phyloP scores from a whole-genome alignment of 2,797 vertebrate species.

The Cirrhinus molitorella region DNA sequence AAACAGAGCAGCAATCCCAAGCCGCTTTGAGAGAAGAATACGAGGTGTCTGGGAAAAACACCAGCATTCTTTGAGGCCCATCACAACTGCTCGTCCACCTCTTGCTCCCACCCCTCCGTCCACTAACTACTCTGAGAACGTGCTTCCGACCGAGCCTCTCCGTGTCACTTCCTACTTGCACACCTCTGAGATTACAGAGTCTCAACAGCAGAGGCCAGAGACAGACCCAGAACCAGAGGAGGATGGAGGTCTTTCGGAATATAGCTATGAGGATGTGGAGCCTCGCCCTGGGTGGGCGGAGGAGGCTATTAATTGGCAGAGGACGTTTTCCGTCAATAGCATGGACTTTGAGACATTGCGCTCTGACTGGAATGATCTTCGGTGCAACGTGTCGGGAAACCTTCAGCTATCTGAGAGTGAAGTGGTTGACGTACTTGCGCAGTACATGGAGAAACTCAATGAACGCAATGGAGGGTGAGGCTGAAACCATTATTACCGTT shows the following conservation, averaged over 20 bases:
- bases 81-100: conserved; percentile 10
- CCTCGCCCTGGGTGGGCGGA: conserved; percentile 90
- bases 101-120: conserved; percentile 25
- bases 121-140: conserved; percentile 76
- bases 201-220: conserved; percentile 75
- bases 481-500: not conserved
- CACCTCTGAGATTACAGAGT: conserved; percentile 81
- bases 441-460: conserved; percentile 98
- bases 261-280: conserved; percentile 85
- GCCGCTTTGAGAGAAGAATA: conserved; percentile 58
- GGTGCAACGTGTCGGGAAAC: conserved; percentile 97
- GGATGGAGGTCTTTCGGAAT: conserved; percentile 83
- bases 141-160: conserved; percentile 51
- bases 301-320: conserved; percentile 97
- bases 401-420: conserved; percentile 93
- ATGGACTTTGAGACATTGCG: conserved; percentile 96
- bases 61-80: conserved; percentile 52
- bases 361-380: conserved; percentile 98
- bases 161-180: conserved; percentile 88
- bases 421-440: conserved; percentile 93
- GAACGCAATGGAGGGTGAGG: conserved; percentile 89
- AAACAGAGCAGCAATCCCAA: conserved; percentile 64
- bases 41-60: conserved; percentile 55
- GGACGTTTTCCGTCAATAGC: conserved; percentile 93
- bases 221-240: conserved; percentile 72